Percentiles rank a stretch among this genome's conserved stretches.
Evolutionary conservation across 2,797 vertebrate species (phyloP).

Genomic region (Chelidonichthys spinosus): DNA sequence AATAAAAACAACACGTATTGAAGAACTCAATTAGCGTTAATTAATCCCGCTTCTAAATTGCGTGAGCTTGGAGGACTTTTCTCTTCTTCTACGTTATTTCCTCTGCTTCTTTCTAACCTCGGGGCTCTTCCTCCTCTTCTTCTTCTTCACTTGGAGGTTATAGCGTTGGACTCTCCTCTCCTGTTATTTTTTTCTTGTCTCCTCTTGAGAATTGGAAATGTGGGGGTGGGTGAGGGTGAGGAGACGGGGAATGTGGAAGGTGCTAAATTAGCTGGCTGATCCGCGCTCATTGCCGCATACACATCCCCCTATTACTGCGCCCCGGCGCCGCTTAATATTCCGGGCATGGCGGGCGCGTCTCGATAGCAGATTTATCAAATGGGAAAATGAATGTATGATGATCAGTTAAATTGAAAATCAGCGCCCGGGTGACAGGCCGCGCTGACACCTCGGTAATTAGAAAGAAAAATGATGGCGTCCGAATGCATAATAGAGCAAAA

Average conservation of each 20-base stretch:
- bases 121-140: constrained; percentile 13
- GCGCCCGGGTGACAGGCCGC: constrained; percentile 98
- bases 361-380: constrained; percentile 99
- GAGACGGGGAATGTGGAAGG: constrained; percentile 92
- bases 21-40: constrained; percentile 95
- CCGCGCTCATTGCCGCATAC: constrained; percentile 98
- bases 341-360: constrained; percentile 92
- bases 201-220: constrained; percentile 96
- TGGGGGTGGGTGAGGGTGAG: constrained; percentile 94
- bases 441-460: constrained; percentile 99
- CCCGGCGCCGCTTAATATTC: constrained; percentile 92
- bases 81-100: constrained; percentile 42
- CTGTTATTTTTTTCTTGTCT: constrained; percentile 74
- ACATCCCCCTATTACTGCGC: constrained; percentile 96
- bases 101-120: constrained; percentile 47
- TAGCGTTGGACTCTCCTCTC: constrained; percentile 46
- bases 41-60: constrained; percentile 92
- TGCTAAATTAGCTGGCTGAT: constrained; percentile 97
- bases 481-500: constrained; percentile 99
- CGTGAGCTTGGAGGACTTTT: constrained; percentile 79
- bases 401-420: constrained; percentile 99
- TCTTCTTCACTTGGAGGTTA: constrained; percentile 45
- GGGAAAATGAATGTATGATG: constrained; percentile 99
- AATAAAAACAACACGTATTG: constrained; percentile 94
- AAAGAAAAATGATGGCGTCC: constrained; percentile 99